A percentile compares a stretch with the other conserved stretches of the same genome.
These are phyloP conservation scores for Diacarnus erythraeanus DNA, from an alignment of 37 sponge, comb jelly and placozoan genomes.

Conservation along the genomic window DNA sequence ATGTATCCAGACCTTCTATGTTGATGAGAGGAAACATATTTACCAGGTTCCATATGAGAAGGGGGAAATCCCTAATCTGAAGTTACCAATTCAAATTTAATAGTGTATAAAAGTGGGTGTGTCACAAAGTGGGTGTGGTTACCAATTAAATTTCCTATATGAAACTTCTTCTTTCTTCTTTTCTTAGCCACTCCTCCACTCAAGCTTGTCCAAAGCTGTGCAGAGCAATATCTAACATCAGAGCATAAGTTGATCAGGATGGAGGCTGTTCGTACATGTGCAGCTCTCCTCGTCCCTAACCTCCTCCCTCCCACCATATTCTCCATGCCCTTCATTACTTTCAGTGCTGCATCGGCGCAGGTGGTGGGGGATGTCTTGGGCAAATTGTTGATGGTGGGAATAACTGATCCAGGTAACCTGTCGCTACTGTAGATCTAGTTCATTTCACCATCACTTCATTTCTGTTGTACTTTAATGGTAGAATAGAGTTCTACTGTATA, in stretches of 20 bases:
- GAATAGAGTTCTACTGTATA: too few relatives aligned
- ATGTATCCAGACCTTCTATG: not conserved
- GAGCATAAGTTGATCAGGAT: slow-evolving; percentile 63
- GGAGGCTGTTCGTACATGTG: slow-evolving; percentile 87
- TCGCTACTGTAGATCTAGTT: too few relatives aligned
- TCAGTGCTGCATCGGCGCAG: slow-evolving; percentile 48
- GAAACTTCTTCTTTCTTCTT: too few relatives aligned
- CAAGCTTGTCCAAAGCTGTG: slow-evolving; percentile 83
- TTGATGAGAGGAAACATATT: not conserved
- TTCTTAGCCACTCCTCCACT: slow-evolving; percentile 63
- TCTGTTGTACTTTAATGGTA: too few relatives aligned
- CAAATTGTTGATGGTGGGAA: slow-evolving; percentile 80
- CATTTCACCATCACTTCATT: too few relatives aligned
- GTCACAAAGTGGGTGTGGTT: too few relatives aligned
- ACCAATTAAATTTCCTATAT: too few relatives aligned
- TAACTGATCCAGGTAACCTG: slow-evolving; percentile 57
- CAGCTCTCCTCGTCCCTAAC: slow-evolving; percentile 72
- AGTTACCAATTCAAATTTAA: too few relatives aligned
- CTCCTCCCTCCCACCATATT: slow-evolving; percentile 62
- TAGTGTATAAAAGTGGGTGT: too few relatives aligned
- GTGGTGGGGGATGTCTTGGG: slow-evolving; percentile 84
- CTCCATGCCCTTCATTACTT: slow-evolving; percentile 27
- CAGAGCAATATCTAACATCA: slow-evolving; percentile 68
- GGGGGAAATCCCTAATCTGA: too few relatives aligned
- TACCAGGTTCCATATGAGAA: too few relatives aligned